Percentiles rank a stretch among this genome's conserved stretches.
These are phyloP conservation scores for Caiman crocodilus DNA, from an alignment of 2,797 vertebrate species.

Conservation along the genomic window DNA sequence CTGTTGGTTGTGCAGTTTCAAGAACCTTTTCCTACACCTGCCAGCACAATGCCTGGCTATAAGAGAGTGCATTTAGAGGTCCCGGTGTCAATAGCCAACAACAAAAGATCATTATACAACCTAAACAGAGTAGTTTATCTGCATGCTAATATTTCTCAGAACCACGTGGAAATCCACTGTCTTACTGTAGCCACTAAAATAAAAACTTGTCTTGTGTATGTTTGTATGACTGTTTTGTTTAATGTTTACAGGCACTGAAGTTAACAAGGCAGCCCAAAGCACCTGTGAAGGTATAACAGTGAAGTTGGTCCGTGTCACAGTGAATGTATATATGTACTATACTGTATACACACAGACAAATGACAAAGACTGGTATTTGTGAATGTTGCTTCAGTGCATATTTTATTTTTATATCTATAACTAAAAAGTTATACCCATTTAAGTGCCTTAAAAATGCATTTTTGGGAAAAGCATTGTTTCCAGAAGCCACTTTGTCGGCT, in stretches of 20 bases:
- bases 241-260: slow-evolving; percentile 80
- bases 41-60: not conserved
- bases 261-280: slow-evolving; percentile 82
- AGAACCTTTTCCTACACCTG: too few relatives aligned
- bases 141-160: not conserved
- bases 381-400: slow-evolving; percentile 81
- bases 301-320: slow-evolving; percentile 22
- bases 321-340: slow-evolving; percentile 81
- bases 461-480: slow-evolving; percentile 77
- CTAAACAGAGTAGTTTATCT: not conserved
- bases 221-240: slow-evolving; percentile 44
- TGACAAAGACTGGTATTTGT: slow-evolving; percentile 77
- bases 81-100: not conserved
- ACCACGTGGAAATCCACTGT: fast-evolving
- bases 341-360: slow-evolving; percentile 71
- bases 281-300: slow-evolving; percentile 78
- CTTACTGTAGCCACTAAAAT: not conserved
- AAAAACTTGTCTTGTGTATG: not conserved
- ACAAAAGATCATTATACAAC: not conserved
- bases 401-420: slow-evolving; percentile 85
- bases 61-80: not conserved
- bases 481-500: slow-evolving; percentile 71
- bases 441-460: slow-evolving; percentile 86
- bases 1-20: too few relatives aligned
- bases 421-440: slow-evolving; percentile 75